Base-by-base conservation (phyloP, 1,140 invertebrate species). In the Zaprionus vittiger region DNA sequence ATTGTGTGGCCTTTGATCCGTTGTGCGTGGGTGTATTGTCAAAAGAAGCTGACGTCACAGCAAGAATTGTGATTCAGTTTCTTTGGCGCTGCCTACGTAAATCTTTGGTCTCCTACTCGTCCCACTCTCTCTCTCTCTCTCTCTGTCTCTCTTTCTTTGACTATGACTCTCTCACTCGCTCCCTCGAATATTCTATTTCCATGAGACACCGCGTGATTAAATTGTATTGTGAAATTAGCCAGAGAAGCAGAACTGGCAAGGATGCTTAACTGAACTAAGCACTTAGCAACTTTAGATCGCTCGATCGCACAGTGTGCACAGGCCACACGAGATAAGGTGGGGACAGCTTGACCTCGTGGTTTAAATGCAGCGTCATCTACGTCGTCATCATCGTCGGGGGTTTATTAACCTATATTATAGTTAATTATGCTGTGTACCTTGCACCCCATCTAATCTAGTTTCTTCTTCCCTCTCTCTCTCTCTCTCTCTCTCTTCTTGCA, bases 361-460 rank as follows among this genome's bases (percentile, higher is more conserved):
- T 28, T 31, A 31, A 0, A 0, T 56, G n/a, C 54, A 28, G 2
- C 12, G 22, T 56, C 54, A 55, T 55, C 24, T 5, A 5, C 52
- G 5, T 5, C 15, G 1, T n/a, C 44, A 17, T 49, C 7, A 2
- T 15, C 12, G 22, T 55, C 15, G 37, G 28, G 76, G 83, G 86
- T 89, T 89, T 89, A 85, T 80, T 90, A 85, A 89, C 85, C 85
- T 70, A 89, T 62, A 89, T 81, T 89, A 73, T 57, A 83, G 57
- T 83, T 64, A 49, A 65, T 74, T 60, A 22, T 67, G 26, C 56
- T 68, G 54, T 68, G 59, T 74, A 34, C 72, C 63, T 67, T 67
- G 61, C 44, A 34, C 47, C 26, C 11, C 17, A 52, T 52, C 47
- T 52, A 52, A 52, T 52, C 47, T 20, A 11, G 55, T 9, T 47